Percentiles rank a stretch among this genome's conserved stretches.
phyloP scores from a whole-genome alignment of 1,140 invertebrate species.

The Parapsyche elsis region DNA sequence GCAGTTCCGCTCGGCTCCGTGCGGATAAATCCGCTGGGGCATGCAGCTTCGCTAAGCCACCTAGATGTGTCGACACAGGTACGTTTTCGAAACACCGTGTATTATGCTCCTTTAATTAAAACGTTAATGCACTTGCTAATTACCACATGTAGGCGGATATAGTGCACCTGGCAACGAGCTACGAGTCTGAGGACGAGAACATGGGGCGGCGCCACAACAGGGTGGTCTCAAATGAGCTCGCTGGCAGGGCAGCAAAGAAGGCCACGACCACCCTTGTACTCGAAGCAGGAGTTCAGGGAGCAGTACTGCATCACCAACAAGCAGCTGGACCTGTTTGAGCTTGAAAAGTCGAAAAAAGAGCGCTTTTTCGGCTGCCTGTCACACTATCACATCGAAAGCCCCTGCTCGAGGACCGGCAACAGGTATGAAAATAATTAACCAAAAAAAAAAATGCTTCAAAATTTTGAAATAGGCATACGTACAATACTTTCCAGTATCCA shows the following conservation, averaged over 20 bases:
- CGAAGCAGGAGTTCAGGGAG: slow-evolving; percentile 73
- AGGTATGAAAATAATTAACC: slow-evolving; percentile 32
- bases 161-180: slow-evolving; percentile 74
- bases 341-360: slow-evolving; percentile 73
- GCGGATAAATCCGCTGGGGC: slow-evolving; percentile 58
- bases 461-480: too few relatives aligned
- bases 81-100: slow-evolving; percentile 23
- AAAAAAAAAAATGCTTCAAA: too few relatives aligned
- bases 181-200: slow-evolving; percentile 79
- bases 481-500: too few relatives aligned
- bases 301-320: slow-evolving; percentile 94
- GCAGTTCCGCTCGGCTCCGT: slow-evolving; percentile 53
- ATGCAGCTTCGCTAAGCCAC: slow-evolving; percentile 64
- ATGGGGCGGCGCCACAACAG: slow-evolving; percentile 69
- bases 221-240: slow-evolving; percentile 63
- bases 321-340: slow-evolving; percentile 86
- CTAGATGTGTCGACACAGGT: slow-evolving; percentile 64
- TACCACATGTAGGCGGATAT: slow-evolving; percentile 68
- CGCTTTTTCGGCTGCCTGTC: slow-evolving; percentile 88
- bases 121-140: not conserved
- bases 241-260: slow-evolving; percentile 12
- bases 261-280: slow-evolving; percentile 79
- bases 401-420: slow-evolving; percentile 65
- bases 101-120: not conserved
- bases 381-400: slow-evolving; percentile 73